Base-by-base conservation (phyloP, 2,113 vertebrate species). In the Neotragus moschatus region DNA sequence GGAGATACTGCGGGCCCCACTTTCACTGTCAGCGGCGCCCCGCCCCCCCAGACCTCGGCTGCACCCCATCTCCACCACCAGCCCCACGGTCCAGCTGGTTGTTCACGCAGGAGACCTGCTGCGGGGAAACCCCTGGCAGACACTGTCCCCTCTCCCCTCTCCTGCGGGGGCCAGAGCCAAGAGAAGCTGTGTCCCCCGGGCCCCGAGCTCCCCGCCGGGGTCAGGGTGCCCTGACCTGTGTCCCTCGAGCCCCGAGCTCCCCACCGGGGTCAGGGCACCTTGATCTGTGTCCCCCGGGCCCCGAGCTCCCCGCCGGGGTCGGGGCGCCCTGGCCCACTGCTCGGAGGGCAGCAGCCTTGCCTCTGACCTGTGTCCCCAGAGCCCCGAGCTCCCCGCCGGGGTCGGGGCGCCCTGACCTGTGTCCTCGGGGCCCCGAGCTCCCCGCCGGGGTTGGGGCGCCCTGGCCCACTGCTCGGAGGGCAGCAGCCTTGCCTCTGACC, bases 171-270 rank as follows among this genome's bases (percentile, higher is more conserved):
- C 49, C 79, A 53, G 33, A 82, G 28, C 75, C 75, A 17, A 15
- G 23, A 21, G 49, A 36, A 82, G 49, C 49, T 55, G 12, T 36
- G 79, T 47, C 15, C 26, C 6, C 4, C 11, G 13, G 2, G 13
- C 1, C 13, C 43, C 1, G 3, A 13, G 7, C 7, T 16, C 26
- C n/a, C 19, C 55, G 11, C 39, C 0, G 0, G n/a, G n/a, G 19
- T 39, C 16, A 0, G n/a, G n/a, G n/a, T 1, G 1, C 80, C 51
- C 80, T 82, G 51, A 14, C 51, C 56, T n/a, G n/a, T n/a, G n/a
- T n/a, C n/a, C n/a, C n/a, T n/a, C n/a, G n/a, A n/a, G n/a, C n/a
- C n/a, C n/a, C n/a, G n/a, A n/a, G n/a, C n/a, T n/a, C n/a, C n/a
- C 19, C 55, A 16, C 39, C 0, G 0, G n/a, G n/a, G 19, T 39